Base-by-base conservation (phyloP, 2,113 vertebrate genomes). In the Aphelocoma coerulescens region DNA sequence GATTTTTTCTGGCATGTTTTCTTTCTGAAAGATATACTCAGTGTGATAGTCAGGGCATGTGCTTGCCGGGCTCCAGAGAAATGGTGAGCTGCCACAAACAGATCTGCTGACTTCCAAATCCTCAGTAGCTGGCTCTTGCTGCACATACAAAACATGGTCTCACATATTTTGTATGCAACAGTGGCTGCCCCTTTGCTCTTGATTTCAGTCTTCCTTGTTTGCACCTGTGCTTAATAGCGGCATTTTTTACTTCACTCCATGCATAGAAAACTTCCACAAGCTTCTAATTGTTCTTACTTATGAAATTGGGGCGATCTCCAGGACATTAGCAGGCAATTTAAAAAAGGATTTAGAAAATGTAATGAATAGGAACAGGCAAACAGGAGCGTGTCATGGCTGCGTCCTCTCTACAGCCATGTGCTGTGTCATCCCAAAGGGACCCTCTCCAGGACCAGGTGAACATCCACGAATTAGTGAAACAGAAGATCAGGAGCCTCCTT, bases 401-500 rank as follows among this genome's bases (percentile, higher is more conserved):
- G 92, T 49, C 98, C 98, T 32, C 89, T 98, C 33, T 98, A 97
- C 28, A 88, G 79, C 48, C 95, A 97, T 95, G 95, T 55, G 88
- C 94, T 41, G 94, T 99, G n/a, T 95, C 95, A 33, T 86, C 89
- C 11, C 98, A 99, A 97, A 99, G 98, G 65, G 58, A 94, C 18
- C 89, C 98, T 73, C 97, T 99, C 39, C 96, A 94, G 69, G 61
- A 97, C 10, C 97, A 97, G 24, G 79, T 98, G 93, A 97, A 83
- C 17, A 91, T 92, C 14, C 95, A 88, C 23, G 93, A 98, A 91
- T 58, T 46, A 78, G 95, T 98, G 76, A 97, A 98, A 74, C 43
- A 97, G 71, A 97, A 99, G 96, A 98, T 98, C 77, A 96, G 94
- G 77, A 97, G 95, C 39, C 94, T 99, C 75, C 98, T 97, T 9